A percentile compares a stretch with the other conserved stretches of the same genome.
phyloP scores from a whole-genome alignment of 2,888 invertebrate genomes.

The Agapetus fuscipes region DNA sequence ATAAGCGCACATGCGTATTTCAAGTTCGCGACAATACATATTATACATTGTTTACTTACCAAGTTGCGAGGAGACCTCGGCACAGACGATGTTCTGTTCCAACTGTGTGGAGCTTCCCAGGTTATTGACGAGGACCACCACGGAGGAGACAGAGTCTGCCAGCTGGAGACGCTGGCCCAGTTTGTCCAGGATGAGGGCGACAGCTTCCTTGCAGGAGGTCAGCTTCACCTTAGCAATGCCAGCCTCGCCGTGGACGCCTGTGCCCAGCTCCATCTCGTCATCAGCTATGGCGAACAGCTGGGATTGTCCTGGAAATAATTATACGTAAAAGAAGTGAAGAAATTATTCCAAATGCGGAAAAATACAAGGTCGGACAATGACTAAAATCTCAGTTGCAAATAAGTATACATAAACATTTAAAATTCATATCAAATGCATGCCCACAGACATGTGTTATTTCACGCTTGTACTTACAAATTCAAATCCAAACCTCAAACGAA shows the following conservation, averaged over 20 bases:
- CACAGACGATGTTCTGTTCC: conserved; percentile 64
- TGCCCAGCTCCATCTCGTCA: conserved; percentile 58
- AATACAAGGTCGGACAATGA: background rate
- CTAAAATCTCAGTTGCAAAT: too few relatives aligned
- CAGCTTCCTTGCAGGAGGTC: conserved; percentile 39
- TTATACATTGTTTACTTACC: conserved; percentile 35
- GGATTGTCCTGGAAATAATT: conserved; percentile 35
- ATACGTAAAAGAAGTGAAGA: conserved; percentile 1
- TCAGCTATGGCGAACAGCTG: conserved; percentile 51
- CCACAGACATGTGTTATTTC: too few relatives aligned
- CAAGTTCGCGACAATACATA: too few relatives aligned
- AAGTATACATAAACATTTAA: too few relatives aligned
- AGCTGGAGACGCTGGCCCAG: conserved; percentile 32
- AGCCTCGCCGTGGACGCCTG: conserved; percentile 47
- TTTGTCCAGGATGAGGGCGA: conserved; percentile 39
- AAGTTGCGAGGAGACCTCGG: conserved; percentile 53
- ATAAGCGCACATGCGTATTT: too few relatives aligned
- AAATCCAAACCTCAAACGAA: too few relatives aligned
- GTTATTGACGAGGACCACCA: conserved; percentile 68
- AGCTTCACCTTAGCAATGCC: conserved; percentile 40
- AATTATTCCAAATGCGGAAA: conserved; percentile 1
- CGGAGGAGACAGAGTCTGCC: conserved; percentile 29
- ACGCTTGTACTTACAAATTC: too few relatives aligned
- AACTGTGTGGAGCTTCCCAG: conserved; percentile 64
- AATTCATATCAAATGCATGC: too few relatives aligned